Conservation (phyloP, 2,113 vertebrate species). For the Uria lomvia region DNA sequence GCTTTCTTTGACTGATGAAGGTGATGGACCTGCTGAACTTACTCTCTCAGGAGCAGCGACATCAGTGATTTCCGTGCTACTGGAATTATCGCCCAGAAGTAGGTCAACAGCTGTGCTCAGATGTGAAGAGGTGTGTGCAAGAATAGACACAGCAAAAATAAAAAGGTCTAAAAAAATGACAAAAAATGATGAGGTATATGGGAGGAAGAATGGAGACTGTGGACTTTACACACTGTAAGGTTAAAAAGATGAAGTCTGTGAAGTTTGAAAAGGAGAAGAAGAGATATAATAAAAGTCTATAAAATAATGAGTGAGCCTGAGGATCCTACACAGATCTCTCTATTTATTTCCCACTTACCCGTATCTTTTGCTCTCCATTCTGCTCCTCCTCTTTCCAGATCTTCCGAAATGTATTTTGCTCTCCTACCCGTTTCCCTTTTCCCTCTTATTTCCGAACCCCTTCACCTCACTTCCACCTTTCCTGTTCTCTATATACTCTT, state of each 20-base stretch:
- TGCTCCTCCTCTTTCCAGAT: conserved; percentile 8
- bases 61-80: conserved; percentile 1
- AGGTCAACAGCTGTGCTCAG: conserved; percentile 53
- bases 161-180: neutral
- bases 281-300: conserved; percentile 7
- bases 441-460: neutral
- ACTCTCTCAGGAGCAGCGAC: neutral
- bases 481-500: neutral
- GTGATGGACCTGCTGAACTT: neutral
- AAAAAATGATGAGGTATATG: neutral
- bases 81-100: neutral
- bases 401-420: neutral
- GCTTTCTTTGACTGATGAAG: neutral
- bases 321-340: neutral
- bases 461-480: neutral
- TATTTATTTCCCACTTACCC: conserved; percentile 15
- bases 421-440: neutral
- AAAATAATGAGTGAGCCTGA: conserved; percentile 43
- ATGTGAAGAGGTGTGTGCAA: conserved; percentile 7
- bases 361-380: neutral
- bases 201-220: conserved; percentile 6
- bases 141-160: conserved; percentile 20
- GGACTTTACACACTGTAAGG: neutral
- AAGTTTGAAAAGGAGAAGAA: conserved; percentile 31
- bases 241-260: conserved; percentile 38